phyloP scores from a whole-genome alignment of 2,888 invertebrate species.

The Drosophila rubida region DNA sequence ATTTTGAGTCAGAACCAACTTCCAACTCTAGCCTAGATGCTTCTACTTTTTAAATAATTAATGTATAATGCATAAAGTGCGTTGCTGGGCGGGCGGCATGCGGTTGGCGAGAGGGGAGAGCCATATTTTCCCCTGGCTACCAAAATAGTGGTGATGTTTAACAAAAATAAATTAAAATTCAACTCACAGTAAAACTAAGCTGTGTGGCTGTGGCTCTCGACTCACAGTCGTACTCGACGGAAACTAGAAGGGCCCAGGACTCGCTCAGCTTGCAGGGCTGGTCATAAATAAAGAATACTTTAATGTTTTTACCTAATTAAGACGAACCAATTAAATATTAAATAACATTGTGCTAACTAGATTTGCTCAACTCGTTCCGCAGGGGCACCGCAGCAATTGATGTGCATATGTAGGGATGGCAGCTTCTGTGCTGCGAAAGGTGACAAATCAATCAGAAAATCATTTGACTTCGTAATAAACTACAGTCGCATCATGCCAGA shows the following conservation, averaged over 20 bases:
- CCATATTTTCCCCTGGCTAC: no score
- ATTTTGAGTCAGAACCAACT: slow-evolving; percentile 54
- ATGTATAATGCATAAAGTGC: slow-evolving; percentile 71
- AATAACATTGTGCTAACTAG: slow-evolving; percentile 64
- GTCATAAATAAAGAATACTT: slow-evolving; percentile 75
- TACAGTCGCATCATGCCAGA: slow-evolving; percentile 64
- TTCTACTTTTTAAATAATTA: slow-evolving; percentile 80
- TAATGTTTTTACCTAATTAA: slow-evolving; percentile 80
- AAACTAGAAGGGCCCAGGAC: slow-evolving; percentile 18
- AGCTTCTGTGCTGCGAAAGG: slow-evolving; percentile 27
- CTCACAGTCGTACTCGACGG: slow-evolving; percentile 13
- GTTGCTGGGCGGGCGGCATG: slow-evolving; percentile 1
- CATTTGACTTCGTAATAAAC: slow-evolving; percentile 69
- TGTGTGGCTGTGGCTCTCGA: slow-evolving; percentile 15
- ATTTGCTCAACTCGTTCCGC: slow-evolving; percentile 26
- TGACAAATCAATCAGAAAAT: slow-evolving; percentile 74
- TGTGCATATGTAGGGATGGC: neutral
- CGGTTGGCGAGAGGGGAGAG: no score
- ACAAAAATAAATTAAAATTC: slow-evolving; percentile 67
- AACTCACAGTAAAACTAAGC: slow-evolving; percentile 37
- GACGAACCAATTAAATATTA: slow-evolving; percentile 76
- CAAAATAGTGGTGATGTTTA: slow-evolving; percentile 5
- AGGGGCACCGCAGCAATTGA: neutral
- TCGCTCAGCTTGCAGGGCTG: neutral
- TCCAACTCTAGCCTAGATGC: slow-evolving; percentile 65